Percentiles rank a stretch among this genome's conserved stretches.
Conservation (phyloP, 1,140 invertebrate species). For the Armadillidium nasatum region DNA sequence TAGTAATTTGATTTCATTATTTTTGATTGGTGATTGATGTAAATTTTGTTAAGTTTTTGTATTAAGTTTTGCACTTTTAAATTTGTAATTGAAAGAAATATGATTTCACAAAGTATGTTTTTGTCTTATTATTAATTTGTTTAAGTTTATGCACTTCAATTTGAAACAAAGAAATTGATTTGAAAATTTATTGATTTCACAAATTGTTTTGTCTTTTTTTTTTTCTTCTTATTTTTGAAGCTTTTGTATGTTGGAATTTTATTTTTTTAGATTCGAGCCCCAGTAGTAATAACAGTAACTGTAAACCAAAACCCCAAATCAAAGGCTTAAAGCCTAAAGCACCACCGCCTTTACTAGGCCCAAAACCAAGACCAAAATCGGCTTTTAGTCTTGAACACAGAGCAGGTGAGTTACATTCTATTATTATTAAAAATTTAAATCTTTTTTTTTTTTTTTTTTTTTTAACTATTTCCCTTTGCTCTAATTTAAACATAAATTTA, state of each 20-base stretch:
- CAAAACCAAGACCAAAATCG: neutral
- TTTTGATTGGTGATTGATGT: too few species aligned
- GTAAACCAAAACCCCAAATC: neutral
- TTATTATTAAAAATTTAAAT: too few species aligned
- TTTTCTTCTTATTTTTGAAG: neutral
- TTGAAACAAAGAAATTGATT: neutral
- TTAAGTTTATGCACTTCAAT: too few species aligned
- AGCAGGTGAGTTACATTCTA: neutral
- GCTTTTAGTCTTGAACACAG: neutral
- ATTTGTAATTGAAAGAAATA: too few species aligned
- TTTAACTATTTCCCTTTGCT: too few species aligned
- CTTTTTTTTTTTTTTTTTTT: too few species aligned
- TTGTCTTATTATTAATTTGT: too few species aligned
- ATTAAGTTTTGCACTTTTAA: too few species aligned
- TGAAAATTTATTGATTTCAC: neutral
- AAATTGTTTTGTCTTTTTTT: neutral
- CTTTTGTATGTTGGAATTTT: neutral
- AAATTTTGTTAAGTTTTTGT: too few species aligned
- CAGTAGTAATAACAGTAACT: neutral
- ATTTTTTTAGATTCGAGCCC: neutral
- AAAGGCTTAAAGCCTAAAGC: neutral
- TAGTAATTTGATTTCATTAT: too few species aligned
- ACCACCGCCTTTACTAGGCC: neutral
- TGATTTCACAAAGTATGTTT: too few species aligned
- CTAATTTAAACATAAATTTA: too few species aligned